These are phyloP conservation scores for Lordiphosa clarofinis DNA, from an alignment of 1,140 invertebrate genomes.

Conservation along the genomic window DNA sequence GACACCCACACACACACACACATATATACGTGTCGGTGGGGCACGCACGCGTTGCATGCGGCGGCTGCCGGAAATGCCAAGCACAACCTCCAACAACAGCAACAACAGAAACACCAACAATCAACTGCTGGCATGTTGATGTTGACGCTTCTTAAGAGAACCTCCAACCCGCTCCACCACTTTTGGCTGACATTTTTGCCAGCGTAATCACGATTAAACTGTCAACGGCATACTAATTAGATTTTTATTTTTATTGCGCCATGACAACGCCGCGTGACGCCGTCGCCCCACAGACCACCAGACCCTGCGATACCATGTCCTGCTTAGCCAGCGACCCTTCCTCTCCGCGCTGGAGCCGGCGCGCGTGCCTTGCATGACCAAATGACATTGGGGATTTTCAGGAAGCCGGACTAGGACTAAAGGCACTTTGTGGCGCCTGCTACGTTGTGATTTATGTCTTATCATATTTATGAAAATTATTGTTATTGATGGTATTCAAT, in stretches of 20 bases:
- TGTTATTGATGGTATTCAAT: conserved; percentile 77
- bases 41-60: conserved; percentile 56
- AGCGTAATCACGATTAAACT: conserved; percentile 79
- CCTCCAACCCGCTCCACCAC: conserved; percentile 4
- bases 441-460: conserved; percentile 75
- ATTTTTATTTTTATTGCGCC: conserved; percentile 78
- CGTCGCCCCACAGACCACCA: conserved; percentile 37
- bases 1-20: conserved; percentile 26
- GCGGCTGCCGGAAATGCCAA: conserved; percentile 71
- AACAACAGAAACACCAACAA: conserved; percentile 28
- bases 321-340: conserved; percentile 24
- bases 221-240: conserved; percentile 79
- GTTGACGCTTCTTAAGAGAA: conserved; percentile 30
- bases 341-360: conserved; percentile 16
- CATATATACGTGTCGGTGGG: conserved; percentile 38
- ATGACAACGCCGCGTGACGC: conserved; percentile 72
- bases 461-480: conserved; percentile 77
- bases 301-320: conserved; percentile 15
- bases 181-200: conserved; percentile 67
- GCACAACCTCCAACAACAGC: conserved; percentile 54
- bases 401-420: conserved; percentile 17
- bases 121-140: conserved; percentile 78
- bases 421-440: conserved; percentile 65
- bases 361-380: conserved; percentile 65
- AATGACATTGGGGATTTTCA: conserved; percentile 32